Base-by-base conservation (phyloP, 2,113 vertebrate species). In the Acanthisitta chloris region DNA sequence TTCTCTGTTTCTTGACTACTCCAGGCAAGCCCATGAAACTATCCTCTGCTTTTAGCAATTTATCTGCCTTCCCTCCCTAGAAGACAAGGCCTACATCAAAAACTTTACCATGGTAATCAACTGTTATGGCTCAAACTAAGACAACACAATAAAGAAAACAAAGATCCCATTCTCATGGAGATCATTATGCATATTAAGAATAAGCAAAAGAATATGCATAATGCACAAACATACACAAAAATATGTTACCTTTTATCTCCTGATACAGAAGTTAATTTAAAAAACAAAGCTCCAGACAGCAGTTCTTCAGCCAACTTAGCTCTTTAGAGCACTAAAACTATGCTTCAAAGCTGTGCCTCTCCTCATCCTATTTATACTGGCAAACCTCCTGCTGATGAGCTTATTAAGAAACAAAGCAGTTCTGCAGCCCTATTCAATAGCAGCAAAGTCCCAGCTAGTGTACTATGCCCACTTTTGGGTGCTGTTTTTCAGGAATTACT, bases 281-380 rank as follows among this genome's bases (percentile, higher is more conserved):
- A 85, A 72, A 59, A 67, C 74, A 92, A 95, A 88, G 48, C 69
- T 74, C 58, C 29, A 76, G 65, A 81, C 25, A 65, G 57, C 78
- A 88, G 29, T 42, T 88, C 38, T 88, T 86, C 62, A 90, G 74
- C 49, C 67, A 94, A 94, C 51, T 73, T 48, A 57, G 46, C 54
- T 40, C 76, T 62, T 69, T 8, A 61, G 33, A 88, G 48, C 49
- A 81, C 4, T 12, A 76, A 84, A 94, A 66, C 57, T 83, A 66
- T 80, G 58, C 71, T 95, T 74, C 77, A 81, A 90, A 91, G 85
- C 43, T 83, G 38, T 80, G 73, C 78, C 84, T 82, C 66, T 92
- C 71, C 64, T 74, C 69, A 62, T 83, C 51, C 51, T 91, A 92
- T 95, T 94, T 96, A 92, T 64, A 55, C 69, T 84, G 86, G 90